These are phyloP conservation scores for Monodelphis domestica DNA, from an alignment of 2,797 vertebrate genomes.

Conservation along the genomic window DNA sequence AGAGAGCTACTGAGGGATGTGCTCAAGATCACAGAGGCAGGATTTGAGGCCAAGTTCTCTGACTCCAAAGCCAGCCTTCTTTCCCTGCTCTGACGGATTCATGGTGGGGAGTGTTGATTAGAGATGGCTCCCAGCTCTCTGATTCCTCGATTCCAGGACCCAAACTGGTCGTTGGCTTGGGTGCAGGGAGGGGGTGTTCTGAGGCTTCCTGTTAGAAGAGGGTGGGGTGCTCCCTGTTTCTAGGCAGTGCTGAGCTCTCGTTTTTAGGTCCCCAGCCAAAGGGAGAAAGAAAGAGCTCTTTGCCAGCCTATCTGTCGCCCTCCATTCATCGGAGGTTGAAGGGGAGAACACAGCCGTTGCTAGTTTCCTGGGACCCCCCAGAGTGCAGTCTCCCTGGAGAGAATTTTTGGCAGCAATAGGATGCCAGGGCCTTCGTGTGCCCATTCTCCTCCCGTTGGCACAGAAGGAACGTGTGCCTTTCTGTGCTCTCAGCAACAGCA, in stretches of 20 bases:
- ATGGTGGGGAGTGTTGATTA: constrained; percentile 16
- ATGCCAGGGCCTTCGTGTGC: background rate
- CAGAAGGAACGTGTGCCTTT: background rate
- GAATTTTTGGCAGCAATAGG: background rate
- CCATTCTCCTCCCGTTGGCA: background rate
- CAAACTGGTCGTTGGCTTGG: background rate
- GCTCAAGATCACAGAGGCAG: background rate
- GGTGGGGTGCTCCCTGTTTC: constrained; percentile 5
- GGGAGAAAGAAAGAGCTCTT: background rate
- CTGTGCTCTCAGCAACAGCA: background rate
- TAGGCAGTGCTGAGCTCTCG: background rate
- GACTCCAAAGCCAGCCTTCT: background rate
- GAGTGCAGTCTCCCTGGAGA: background rate
- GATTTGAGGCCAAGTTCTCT: background rate
- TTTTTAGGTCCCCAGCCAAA: background rate
- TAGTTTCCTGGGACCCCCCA: background rate
- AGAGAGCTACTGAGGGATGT: background rate
- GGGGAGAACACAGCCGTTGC: background rate
- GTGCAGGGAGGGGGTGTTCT: background rate
- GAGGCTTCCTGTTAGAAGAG: background rate
- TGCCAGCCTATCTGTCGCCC: background rate
- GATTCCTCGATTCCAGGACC: background rate
- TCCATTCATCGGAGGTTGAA: background rate
- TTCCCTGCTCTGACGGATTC: background rate
- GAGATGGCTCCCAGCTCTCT: constrained; percentile 15